Evolutionary conservation across 2,113 vertebrate genomes (phyloP).

Genomic region (Cinclus mexicanus): DNA sequence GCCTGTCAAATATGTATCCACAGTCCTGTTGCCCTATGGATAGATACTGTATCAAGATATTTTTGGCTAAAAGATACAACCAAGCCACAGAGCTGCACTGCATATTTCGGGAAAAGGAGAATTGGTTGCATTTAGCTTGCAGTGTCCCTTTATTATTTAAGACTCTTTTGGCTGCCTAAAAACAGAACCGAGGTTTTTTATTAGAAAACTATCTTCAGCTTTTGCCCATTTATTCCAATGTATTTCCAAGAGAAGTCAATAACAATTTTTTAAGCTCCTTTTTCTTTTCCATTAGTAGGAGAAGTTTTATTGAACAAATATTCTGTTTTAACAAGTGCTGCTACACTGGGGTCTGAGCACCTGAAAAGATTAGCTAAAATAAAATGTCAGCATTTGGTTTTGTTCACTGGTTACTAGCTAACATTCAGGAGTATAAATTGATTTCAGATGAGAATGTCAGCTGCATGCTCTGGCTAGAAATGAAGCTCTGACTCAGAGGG

Average conservation of each 20-base stretch:
- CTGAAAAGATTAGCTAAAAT: not conserved
- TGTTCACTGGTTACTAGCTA: not conserved
- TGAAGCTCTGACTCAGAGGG: not conserved
- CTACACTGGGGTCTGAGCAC: not conserved
- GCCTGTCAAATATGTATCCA: not conserved
- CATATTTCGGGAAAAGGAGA: not conserved
- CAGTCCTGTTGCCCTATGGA: not conserved
- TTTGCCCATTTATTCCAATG: not conserved
- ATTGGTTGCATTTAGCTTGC: not conserved
- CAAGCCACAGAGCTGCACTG: not conserved
- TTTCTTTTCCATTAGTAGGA: not conserved
- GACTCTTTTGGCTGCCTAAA: not conserved
- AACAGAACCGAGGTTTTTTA: not conserved
- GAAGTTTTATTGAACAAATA: not conserved
- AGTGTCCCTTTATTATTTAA: not conserved
- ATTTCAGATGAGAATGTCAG: conserved; percentile 23
- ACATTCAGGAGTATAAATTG: conserved; percentile 2
- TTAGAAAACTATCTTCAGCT: not conserved
- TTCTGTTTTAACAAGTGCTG: not conserved
- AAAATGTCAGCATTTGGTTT: conserved; percentile 23
- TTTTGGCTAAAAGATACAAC: not conserved
- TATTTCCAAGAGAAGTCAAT: not conserved
- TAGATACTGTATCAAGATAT: not conserved
- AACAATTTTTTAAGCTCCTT: not conserved
- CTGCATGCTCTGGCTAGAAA: conserved; percentile 24